Percentiles rank a stretch among this genome's conserved stretches.
phyloP scores from a whole-genome alignment of 2,888 invertebrate species.

The Coremacera marginata region DNA sequence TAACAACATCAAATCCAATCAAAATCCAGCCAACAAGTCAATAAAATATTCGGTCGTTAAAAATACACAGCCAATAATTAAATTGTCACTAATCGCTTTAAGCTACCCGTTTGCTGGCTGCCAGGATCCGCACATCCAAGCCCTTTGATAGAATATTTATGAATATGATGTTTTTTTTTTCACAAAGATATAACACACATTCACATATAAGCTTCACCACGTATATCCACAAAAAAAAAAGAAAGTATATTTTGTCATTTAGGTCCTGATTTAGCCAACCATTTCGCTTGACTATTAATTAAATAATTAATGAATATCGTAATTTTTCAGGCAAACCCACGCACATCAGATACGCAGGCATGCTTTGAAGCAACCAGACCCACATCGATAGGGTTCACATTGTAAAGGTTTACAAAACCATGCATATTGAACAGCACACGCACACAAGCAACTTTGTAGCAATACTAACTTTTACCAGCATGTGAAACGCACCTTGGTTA shows the following conservation, averaged over 20 bases:
- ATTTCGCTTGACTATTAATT: slow-evolving; percentile 1
- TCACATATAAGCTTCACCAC: background rate
- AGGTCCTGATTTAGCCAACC: background rate
- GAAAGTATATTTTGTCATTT: background rate
- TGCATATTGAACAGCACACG: too few species aligned
- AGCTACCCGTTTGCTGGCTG: background rate
- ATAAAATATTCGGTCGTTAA: background rate
- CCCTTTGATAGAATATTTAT: background rate
- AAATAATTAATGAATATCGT: slow-evolving; percentile 15
- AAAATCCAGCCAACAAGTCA: background rate
- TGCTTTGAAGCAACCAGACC: background rate
- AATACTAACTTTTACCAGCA: too few species aligned
- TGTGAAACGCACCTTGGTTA: too few species aligned
- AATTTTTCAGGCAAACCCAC: background rate
- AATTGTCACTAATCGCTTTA: background rate
- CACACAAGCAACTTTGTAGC: too few species aligned
- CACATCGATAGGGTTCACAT: background rate
- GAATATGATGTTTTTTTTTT: background rate
- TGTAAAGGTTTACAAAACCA: too few species aligned
- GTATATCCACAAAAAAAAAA: background rate
- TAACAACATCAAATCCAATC: background rate
- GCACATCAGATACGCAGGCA: background rate
- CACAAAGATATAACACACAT: background rate
- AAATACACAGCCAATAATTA: background rate
- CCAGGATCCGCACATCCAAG: background rate